Percentiles rank a stretch among this genome's conserved stretches.
phyloP scores from a whole-genome alignment of 2,888 invertebrate genomes.

The Macrosoma leucophasiata region DNA sequence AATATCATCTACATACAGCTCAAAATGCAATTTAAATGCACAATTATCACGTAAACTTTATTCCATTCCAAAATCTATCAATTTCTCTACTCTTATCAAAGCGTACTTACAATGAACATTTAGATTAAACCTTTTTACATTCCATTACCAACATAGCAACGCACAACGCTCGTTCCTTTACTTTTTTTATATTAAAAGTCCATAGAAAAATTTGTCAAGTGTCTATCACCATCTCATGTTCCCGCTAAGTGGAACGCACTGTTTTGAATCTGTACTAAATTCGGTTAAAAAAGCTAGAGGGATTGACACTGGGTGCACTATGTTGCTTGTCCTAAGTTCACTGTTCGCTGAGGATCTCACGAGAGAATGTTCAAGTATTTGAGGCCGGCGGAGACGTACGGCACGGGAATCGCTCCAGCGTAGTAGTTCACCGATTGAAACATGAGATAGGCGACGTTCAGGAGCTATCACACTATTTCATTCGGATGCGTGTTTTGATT shows the following conservation, averaged over 20 bases:
- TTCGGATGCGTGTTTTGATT: conserved; percentile 90
- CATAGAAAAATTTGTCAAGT: conserved; percentile 50
- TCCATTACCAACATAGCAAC: conserved; percentile 62
- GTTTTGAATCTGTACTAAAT: conserved; percentile 5
- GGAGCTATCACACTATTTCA: conserved; percentile 89
- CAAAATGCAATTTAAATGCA: conserved; percentile 31
- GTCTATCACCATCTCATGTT: conserved; percentile 71
- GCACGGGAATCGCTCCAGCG: conserved; percentile 64
- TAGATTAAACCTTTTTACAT: conserved; percentile 51
- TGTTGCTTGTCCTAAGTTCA: background rate
- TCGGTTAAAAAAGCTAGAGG: conserved; percentile 28
- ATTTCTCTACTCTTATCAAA: conserved; percentile 57
- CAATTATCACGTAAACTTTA: conserved; percentile 35
- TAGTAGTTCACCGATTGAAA: conserved; percentile 79
- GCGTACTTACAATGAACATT: conserved; percentile 52
- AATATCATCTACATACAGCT: too few species aligned
- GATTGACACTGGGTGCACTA: conserved; percentile 37
- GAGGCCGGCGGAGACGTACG: conserved; percentile 60
- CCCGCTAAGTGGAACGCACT: conserved; percentile 31
- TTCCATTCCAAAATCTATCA: conserved; percentile 48
- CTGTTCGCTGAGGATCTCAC: conserved; percentile 37
- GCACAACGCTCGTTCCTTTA: conserved; percentile 53
- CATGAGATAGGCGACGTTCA: conserved; percentile 80
- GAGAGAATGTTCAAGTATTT: conserved; percentile 62
- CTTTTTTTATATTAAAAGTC: conserved; percentile 50